Evolutionary conservation across 2,113 vertebrate genomes (phyloP), one percentile per base, ranked within the genome.

Genomic region (Phalacrocorax carbo): DNA sequence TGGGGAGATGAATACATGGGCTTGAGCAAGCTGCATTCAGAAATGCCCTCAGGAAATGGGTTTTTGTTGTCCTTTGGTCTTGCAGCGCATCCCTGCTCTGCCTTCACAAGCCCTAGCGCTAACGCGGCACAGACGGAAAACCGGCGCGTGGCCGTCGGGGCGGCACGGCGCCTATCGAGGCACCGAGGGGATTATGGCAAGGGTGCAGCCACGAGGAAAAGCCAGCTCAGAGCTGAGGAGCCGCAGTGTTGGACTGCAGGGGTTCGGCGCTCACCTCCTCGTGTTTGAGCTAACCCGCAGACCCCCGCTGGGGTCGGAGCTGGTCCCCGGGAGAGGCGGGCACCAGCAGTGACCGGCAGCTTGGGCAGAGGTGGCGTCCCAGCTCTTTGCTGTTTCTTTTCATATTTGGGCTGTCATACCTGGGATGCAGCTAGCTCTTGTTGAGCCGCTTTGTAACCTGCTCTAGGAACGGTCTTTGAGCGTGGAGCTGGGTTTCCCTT

Each of bases 131-230:
- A 69, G 29, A 54, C 0, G 2, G 64, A 46, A 51, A 60, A 34
- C 9, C 1, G 2, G 27, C 5, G 2, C 5, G 3, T n/a, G 18
- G 38, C 54, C 20, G 1, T 30, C 5, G 2, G 36, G 57, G 36
- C 2, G 5, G 36, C n/a, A 16, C 0, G 3, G 34, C 3, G 4
- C 13, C 36, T 29, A 0, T 27, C 3, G 46, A 76, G 81, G n/a
- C 32, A 22, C 57, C 49, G 7, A 8, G 36, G 54, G 52, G 26
- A 17, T 66, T 32, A 40, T 14, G 34, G 36, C 1, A 2, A 10
- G 15, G 44, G 27, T 20, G 36, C 32, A n/a, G 54, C 17, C 4
- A 0, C 1, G 8, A 44, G 66, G 22, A 87, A n/a, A 57, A 86
- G n/a, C 27, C 2, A 0, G 11, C 19, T 51, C 0, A 1, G 49